Evolutionary conservation across 2,797 vertebrate genomes (phyloP).

Genomic region (Urosaurus nigricauda): DNA sequence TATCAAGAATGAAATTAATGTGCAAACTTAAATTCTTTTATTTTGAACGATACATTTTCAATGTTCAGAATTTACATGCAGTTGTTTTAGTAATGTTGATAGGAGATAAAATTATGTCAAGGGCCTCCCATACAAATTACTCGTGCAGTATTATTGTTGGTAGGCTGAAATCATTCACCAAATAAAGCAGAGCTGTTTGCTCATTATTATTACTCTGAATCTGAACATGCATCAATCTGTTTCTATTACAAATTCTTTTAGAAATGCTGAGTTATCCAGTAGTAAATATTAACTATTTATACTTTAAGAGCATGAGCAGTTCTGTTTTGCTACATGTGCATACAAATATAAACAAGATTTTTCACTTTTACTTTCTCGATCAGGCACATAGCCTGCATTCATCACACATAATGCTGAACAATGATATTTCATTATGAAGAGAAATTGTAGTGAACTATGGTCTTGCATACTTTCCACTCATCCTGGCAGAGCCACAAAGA

Average conservation of each 20-base stretch:
- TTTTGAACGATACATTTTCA: constrained; percentile 48
- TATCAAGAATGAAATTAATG: constrained; percentile 79
- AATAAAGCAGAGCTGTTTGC: constrained; percentile 12
- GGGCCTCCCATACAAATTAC: constrained; percentile 42
- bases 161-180: constrained; percentile 35
- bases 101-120: constrained; percentile 43
- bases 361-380: background rate
- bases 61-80: constrained; percentile 17
- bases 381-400: background rate
- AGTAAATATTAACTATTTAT: background rate
- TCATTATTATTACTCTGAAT: constrained; percentile 40
- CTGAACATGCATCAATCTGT: background rate
- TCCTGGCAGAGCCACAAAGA: too few species aligned
- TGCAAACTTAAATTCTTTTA: constrained; percentile 67
- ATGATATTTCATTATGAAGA: background rate
- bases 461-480: too few species aligned
- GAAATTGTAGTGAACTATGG: background rate
- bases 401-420: background rate
- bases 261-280: constrained; percentile 28
- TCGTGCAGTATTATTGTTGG: constrained; percentile 26
- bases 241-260: background rate
- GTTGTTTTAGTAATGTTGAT: background rate
- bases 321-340: background rate
- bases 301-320: background rate
- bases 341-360: background rate